These are phyloP conservation scores for Metopolophium dirhodum DNA, from an alignment of 1,140 invertebrate genomes.

Conservation along the genomic window DNA sequence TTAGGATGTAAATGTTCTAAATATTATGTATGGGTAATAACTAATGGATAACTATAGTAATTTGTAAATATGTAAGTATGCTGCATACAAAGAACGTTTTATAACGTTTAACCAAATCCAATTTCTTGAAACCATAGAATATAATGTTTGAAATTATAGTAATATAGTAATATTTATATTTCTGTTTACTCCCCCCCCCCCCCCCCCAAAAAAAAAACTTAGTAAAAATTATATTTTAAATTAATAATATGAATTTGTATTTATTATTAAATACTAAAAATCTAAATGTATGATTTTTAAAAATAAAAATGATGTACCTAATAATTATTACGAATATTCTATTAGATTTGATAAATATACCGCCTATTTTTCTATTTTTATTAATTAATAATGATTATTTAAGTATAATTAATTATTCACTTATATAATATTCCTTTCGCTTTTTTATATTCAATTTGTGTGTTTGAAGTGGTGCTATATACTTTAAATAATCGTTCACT, in stretches of 20 bases:
- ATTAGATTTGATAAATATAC: background rate
- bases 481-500: background rate
- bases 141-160: background rate
- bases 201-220: background rate
- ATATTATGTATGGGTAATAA: background rate
- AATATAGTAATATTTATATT: background rate
- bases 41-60: background rate
- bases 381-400: background rate
- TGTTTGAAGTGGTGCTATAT: background rate
- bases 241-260: background rate
- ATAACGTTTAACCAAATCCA: background rate
- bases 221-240: background rate
- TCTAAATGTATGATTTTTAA: background rate
- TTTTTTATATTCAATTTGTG: conserved; percentile 18
- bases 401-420: background rate
- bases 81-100: background rate
- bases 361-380: background rate
- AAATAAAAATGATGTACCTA: background rate
- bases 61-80: background rate
- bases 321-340: background rate
- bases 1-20: background rate
- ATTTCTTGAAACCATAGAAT: background rate
- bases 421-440: conserved; percentile 30
- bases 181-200: no score
- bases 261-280: background rate